phyloP scores from a whole-genome alignment of 2,888 invertebrate genomes.

The Homarus gammarus region DNA sequence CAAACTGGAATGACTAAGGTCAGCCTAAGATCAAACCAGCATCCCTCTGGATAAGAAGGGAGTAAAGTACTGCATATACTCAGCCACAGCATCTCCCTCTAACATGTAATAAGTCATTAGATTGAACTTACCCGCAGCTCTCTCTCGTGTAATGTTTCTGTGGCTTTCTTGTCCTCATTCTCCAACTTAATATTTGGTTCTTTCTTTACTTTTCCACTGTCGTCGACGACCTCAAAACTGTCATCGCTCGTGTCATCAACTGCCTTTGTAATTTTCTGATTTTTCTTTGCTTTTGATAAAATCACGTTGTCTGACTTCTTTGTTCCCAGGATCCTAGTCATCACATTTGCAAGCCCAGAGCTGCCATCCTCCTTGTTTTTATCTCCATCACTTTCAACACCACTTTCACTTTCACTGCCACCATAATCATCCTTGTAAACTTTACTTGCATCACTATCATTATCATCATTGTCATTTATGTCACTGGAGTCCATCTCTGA shows the following conservation, averaged over 20 bases:
- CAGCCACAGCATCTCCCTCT: too few species aligned
- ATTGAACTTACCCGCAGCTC: conserved; percentile 36
- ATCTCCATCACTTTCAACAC: background rate
- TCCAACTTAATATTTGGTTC: conserved; percentile 16
- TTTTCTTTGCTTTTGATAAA: conserved; percentile 58
- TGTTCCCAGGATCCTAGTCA: conserved; percentile 46
- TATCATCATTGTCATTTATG: conserved; percentile 7
- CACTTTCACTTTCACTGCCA: background rate
- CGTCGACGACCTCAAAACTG: conserved; percentile 50
- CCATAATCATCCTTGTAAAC: background rate
- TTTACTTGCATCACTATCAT: background rate
- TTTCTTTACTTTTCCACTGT: conserved; percentile 25
- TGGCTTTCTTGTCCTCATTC: background rate
- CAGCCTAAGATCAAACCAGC: too few species aligned
- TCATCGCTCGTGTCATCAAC: conserved; percentile 10
- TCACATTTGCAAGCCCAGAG: conserved; percentile 46
- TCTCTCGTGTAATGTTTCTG: conserved; percentile 2
- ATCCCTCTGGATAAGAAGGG: too few species aligned
- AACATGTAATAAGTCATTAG: too few species aligned
- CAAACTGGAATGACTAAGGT: too few species aligned
- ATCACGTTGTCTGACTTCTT: conserved; percentile 32
- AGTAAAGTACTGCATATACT: too few species aligned
- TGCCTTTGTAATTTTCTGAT: conserved; percentile 13
- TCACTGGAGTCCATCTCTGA: conserved; percentile 15
- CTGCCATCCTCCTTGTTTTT: background rate